phyloP scores from a whole-genome alignment of 2,797 vertebrate genomes.

The Staurois parvus region DNA sequence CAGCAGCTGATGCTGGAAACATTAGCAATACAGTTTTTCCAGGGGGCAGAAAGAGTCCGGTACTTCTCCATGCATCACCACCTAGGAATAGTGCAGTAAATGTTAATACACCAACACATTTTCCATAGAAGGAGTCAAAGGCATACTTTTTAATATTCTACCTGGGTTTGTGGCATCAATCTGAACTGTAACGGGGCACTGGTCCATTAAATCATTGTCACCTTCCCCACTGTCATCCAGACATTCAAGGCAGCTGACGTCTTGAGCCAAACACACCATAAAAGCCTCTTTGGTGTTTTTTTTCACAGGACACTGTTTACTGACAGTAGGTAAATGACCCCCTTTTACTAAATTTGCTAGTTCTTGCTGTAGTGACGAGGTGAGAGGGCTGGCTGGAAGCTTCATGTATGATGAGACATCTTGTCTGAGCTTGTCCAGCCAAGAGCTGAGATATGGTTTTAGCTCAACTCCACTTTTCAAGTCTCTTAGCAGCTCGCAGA shows the following conservation, averaged over 20 bases:
- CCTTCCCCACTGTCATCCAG: constrained; percentile 62
- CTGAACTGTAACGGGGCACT: constrained; percentile 66
- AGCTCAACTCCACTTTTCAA: constrained; percentile 65
- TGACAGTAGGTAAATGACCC: constrained; percentile 67
- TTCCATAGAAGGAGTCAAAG: not conserved
- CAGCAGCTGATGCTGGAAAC: constrained; percentile 37
- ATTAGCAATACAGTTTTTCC: constrained; percentile 20
- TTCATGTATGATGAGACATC: constrained; percentile 71
- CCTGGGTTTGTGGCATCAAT: constrained; percentile 75
- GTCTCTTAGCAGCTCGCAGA: constrained; percentile 69
- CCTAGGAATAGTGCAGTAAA: constrained; percentile 2
- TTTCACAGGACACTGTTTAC: constrained; percentile 68
- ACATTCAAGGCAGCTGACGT: constrained; percentile 66
- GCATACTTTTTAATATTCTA: constrained; percentile 40
- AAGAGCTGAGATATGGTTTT: constrained; percentile 65
- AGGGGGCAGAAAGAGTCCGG: constrained; percentile 41
- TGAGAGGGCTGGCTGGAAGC: constrained; percentile 70
- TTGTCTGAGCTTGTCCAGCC: constrained; percentile 67
- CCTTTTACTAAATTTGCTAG: constrained; percentile 70
- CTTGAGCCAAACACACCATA: constrained; percentile 70
- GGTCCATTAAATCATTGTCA: not conserved
- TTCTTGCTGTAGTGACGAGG: constrained; percentile 66
- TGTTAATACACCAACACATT: not conserved
- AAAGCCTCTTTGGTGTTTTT: constrained; percentile 70
- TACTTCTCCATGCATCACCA: constrained; percentile 43